A percentile compares a stretch with the other conserved stretches of the same genome.
Evolutionary conservation across 2,888 invertebrate species (phyloP).

Genomic region (Tanypteryx hageni): DNA sequence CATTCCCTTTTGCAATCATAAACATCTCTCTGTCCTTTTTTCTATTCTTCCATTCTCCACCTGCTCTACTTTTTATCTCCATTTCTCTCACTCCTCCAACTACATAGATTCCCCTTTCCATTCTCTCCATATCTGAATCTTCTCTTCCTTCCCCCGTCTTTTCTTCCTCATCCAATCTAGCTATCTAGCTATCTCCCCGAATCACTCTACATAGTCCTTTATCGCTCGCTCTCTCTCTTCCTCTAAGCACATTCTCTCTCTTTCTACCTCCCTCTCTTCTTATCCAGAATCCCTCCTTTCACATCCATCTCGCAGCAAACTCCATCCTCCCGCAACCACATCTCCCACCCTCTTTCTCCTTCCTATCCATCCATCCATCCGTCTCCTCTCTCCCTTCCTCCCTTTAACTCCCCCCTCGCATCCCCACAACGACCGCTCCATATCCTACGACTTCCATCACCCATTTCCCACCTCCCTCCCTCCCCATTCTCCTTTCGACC

Average conservation of each 20-base stretch:
- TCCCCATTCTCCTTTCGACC: neutral
- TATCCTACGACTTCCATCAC: neutral
- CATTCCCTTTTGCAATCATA: too few relatives aligned
- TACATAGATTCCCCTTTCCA: neutral
- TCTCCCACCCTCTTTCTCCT: neutral
- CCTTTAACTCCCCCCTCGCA: neutral
- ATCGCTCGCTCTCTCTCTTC: neutral
- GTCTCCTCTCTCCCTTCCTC: neutral
- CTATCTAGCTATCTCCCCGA: constrained; percentile 43
- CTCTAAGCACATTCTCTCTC: neutral
- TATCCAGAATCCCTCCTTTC: constrained; percentile 27
- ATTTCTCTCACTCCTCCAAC: neutral
- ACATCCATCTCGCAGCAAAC: constrained; percentile 36
- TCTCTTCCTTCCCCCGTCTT: neutral
- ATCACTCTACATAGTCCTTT: constrained; percentile 40
- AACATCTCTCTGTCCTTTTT: neutral
- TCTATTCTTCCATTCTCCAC: neutral
- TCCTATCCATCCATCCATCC: neutral
- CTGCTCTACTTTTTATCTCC: neutral
- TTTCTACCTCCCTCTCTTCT: constrained; percentile 2
- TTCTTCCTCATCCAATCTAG: constrained; percentile 4
- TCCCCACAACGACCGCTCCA: constrained; percentile 5
- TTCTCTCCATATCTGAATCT: neutral
- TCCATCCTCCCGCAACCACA: neutral
- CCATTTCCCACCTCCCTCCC: neutral